These are phyloP conservation scores for Adela reaumurella DNA, from an alignment of 2,888 invertebrate species.

Conservation along the genomic window DNA sequence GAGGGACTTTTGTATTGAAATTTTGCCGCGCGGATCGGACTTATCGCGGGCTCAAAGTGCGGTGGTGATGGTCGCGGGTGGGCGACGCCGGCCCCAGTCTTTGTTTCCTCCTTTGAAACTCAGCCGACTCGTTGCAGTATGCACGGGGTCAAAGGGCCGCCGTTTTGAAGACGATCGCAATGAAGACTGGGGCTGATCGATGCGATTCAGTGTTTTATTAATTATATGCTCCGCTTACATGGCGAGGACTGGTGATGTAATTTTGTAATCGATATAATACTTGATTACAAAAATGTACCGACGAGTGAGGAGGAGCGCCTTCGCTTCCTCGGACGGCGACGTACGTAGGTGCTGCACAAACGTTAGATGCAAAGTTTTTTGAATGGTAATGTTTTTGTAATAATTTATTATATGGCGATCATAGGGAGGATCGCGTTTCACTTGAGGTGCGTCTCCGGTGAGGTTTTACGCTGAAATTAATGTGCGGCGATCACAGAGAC, in stretches of 20 bases:
- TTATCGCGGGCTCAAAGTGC: constrained; percentile 25
- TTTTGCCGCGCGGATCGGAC: constrained; percentile 29
- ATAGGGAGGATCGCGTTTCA: too few relatives aligned
- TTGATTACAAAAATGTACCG: not conserved
- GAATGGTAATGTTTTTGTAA: not conserved
- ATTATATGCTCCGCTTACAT: too few relatives aligned
- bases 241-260: too few relatives aligned
- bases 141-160: too few relatives aligned
- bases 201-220: too few relatives aligned
- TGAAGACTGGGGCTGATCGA: too few relatives aligned
- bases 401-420: not conserved
- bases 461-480: not conserved
- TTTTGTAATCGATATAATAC: not conserved
- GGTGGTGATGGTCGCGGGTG: constrained; percentile 29
- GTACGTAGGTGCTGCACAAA: not conserved
- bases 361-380: not conserved
- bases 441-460: too few relatives aligned
- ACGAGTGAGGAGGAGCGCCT: not conserved
- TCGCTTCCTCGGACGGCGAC: not conserved
- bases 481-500: not conserved
- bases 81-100: constrained; percentile 43
- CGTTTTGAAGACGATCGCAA: too few relatives aligned
- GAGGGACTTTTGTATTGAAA: constrained; percentile 13
- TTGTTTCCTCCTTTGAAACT: too few relatives aligned
- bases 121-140: too few relatives aligned